A percentile compares a stretch with the other conserved stretches of the same genome.
Evolutionary conservation across 2,797 vertebrate species (phyloP).

Genomic region (Carcharodon carcharias): DNA sequence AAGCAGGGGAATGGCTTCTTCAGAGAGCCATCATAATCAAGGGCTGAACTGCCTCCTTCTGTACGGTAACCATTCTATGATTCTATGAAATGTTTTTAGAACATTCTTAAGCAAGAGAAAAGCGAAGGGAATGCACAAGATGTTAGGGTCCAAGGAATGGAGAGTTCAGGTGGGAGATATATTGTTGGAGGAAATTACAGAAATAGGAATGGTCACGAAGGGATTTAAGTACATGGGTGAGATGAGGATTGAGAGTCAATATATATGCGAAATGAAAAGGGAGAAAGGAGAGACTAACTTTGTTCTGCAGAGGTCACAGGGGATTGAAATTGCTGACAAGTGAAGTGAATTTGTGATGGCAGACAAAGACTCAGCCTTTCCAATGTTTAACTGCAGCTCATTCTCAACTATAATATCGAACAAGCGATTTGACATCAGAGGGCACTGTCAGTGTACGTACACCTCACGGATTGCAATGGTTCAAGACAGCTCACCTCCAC

Average conservation of each 20-base stretch:
- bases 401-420: too few species aligned
- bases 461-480: too few species aligned
- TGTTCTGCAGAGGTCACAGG: not conserved
- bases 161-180: not conserved
- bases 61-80: too few species aligned
- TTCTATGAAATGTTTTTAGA: not conserved
- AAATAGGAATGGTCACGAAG: not conserved
- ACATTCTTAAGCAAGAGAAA: not conserved
- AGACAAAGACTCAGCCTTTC: not conserved
- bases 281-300: not conserved
- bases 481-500: too few species aligned
- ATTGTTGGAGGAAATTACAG: not conserved
- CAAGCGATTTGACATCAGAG: not conserved
- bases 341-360: not conserved
- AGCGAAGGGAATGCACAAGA: not conserved
- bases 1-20: too few species aligned
- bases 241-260: not conserved
- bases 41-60: too few species aligned
- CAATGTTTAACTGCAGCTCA: not conserved
- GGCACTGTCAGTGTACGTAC: too few species aligned
- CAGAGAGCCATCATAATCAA: too few species aligned
- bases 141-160: not conserved
- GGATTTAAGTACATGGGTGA: not conserved
- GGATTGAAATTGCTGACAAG: too few species aligned
- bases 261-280: not conserved